Percentiles rank a stretch among this genome's conserved stretches.
These are phyloP conservation scores for Nothocercus nigrocapillus DNA, from an alignment of 2,113 vertebrate genomes.

Conservation along the genomic window DNA sequence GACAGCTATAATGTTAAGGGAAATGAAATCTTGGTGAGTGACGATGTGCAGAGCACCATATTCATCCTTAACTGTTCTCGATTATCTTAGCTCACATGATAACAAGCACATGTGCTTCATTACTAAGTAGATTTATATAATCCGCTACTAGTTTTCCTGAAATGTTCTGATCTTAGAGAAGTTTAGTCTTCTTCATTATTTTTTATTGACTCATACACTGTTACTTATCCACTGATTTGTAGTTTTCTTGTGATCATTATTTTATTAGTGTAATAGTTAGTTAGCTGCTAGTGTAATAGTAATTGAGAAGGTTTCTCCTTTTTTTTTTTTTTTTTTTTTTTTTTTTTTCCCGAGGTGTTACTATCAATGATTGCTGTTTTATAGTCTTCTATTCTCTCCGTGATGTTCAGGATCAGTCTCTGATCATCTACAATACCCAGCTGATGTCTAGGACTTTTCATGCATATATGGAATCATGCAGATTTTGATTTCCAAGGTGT, in stretches of 20 bases:
- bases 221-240: neutral
- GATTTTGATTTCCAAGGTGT: neutral
- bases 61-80: neutral
- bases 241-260: neutral
- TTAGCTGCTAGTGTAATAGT: neutral
- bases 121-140: neutral
- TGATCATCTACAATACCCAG: neutral
- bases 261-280: neutral
- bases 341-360: neutral
- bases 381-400: neutral
- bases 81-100: neutral
- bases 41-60: neutral
- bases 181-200: neutral
- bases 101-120: accelerated
- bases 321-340: neutral
- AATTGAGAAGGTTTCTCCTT: neutral
- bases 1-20: neutral
- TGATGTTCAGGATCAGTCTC: neutral
- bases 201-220: neutral
- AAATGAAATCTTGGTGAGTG: neutral
- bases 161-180: neutral
- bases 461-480: neutral
- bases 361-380: accelerated
- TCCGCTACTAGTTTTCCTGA: neutral
- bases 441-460: neutral